Evolutionary conservation across 2,797 vertebrate species (phyloP), one percentile per base, ranked within the genome.

Genomic region (Margarornis squamiger): DNA sequence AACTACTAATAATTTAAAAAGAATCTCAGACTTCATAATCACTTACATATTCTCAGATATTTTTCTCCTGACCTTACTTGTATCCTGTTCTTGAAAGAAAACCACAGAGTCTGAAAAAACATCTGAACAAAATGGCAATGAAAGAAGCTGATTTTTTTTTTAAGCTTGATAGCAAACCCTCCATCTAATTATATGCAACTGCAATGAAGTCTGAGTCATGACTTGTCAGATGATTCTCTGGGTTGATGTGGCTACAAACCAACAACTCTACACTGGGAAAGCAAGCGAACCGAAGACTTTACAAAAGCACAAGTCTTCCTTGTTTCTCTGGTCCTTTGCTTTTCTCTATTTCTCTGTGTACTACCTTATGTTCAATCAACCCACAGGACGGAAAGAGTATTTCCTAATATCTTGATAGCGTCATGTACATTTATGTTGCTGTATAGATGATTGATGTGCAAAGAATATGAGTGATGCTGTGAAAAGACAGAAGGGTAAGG

Each of bases 151-250:
- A 9, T 80, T 59, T 52, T 21, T 6, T 74, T 80, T 59, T 52
- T 21, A 68, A 81, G 54, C 43, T 75, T 0, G 29, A 10, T 8
- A 95, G 30, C 45, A 90, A 87, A 27, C 22, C 3, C 8, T 15
- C 38, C 38, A 22, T 39, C 38, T 92, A 82, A 81, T 95, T 77
- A 87, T 32, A 77, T 32, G 57, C 39, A 74, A 63, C 45, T 77
- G 72, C 72, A 85, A 63, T 43, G 52, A 75, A 45, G 18, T 52
- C 49, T 77, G 86, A 94, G 68, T 92, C 65, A 77, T 41, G 61
- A 71, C 74, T 92, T 77, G 65, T 89, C 86, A 95, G 75, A 71
- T 83, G 91, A 87, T 89, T 21, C 29, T 89, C 38, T 67, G 91
- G 39, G 59, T 65, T 80, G 72, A 86, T 88, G 93, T 72, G 81